Evolutionary conservation across 2,888 invertebrate species (phyloP), one percentile per base, ranked within the genome.

Genomic region (Ophion ellenae): DNA sequence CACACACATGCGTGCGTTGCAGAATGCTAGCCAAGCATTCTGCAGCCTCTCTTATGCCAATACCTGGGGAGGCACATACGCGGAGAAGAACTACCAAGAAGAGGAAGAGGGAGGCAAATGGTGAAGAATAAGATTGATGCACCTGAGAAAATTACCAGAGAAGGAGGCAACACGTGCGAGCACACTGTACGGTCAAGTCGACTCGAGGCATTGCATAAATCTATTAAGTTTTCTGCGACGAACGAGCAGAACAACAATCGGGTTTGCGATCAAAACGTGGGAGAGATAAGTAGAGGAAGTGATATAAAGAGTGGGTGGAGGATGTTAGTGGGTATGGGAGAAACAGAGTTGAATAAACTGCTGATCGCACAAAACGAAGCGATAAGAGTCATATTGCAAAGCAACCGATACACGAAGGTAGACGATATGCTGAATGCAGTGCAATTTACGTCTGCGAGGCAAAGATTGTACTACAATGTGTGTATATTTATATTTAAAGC

Each of bases 111-210:
- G 87, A 80, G 84, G 83, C 88, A 90, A 91, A 90, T 89, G 89
- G 89, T 90, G 88, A 88, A 89, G 90, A 89, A 91, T 90, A 91
- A 91, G 91, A 91, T 91, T 90, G 91, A 91, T 91, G 91, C 88
- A 86, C 86, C 71, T 81, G 89, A 87, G 90, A 90, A 91, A 91
- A 91, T 91, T 91, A 90, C 79, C 28, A 61, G 82, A 61, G 82
- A 83, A 80, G 69, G 81, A 78, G 84, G 84, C 81, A 83, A 86
- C 81, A 86, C 83, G 84, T 83, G 84, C 83, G 81, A 47, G 67
- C 71, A n/a, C 57, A 64, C 36, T 47, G 53, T 64, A 40, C 76
- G 70, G 79, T 40, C 77, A 69, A 74, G 74, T 81, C 81, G 79
- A 75, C 85, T 79, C 82, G 66, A 76, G 79, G 82, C 53, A 85